Conservation (phyloP, 2,113 vertebrate species). For the Engystomops pustulosus region DNA sequence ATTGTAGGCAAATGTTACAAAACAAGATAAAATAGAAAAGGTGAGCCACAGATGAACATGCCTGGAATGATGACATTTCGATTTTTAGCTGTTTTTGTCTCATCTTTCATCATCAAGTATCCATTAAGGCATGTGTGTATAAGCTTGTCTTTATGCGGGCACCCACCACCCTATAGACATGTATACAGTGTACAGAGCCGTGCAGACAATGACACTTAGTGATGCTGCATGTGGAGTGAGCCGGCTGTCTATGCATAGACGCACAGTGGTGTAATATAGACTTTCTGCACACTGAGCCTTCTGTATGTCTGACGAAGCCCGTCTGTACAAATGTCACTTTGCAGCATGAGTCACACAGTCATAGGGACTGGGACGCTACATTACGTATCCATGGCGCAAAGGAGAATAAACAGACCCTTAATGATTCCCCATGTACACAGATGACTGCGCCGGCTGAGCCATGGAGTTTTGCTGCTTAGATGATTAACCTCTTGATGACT, state of each 20-base stretch:
- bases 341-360: slow-evolving; percentile 47
- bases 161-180: background rate
- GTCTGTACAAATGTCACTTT: slow-evolving; percentile 41
- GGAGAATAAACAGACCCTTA: slow-evolving; percentile 45
- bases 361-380: background rate
- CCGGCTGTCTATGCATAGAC: slow-evolving; percentile 9
- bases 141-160: background rate
- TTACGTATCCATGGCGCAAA: slow-evolving; percentile 41
- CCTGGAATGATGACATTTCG: background rate
- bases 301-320: slow-evolving; percentile 18
- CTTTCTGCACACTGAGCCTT: slow-evolving; percentile 19
- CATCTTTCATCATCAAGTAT: background rate
- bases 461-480: background rate
- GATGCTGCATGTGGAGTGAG: background rate
- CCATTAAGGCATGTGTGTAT: background rate
- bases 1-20: too few species aligned
- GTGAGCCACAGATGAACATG: background rate
- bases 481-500: slow-evolving; percentile 9
- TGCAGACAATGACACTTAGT: background rate
- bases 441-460: background rate
- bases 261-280: slow-evolving; percentile 12
- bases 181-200: slow-evolving; percentile 2
- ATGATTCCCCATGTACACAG: slow-evolving; percentile 39
- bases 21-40: background rate
- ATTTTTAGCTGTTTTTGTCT: background rate